Evolutionary conservation across 2,888 invertebrate species (phyloP), one percentile per base, ranked within the genome.

Genomic region (Lymantria monacha): DNA sequence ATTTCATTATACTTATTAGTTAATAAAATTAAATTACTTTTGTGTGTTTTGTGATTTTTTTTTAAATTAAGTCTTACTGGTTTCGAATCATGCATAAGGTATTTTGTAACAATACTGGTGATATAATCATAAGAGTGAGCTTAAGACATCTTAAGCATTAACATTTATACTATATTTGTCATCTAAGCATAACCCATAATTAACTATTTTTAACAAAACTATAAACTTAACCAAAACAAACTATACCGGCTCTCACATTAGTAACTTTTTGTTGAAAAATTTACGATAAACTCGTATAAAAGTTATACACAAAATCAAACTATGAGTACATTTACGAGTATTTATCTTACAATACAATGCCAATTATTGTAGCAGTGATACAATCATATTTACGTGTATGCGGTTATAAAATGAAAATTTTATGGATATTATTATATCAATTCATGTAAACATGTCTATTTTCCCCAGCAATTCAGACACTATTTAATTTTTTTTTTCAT

Each of bases 21-120:
- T 33, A 38, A 38, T 38, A 38, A n/a, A 38, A 38, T 7, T n/a
- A n/a, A 38, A 38, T 11, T 7, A 38, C n/a, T 38, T 38, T n/a
- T 38, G 7, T 8, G 3, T 2, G n/a, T 10, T 38, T 38, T 38
- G 38, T 38, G 38, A 38, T n/a, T 38, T 38, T 7, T 9, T 38
- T n/a, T 38, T 12, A n/a, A 38, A 38, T 38, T 12, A n/a, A 38
- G n/a, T n/a, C 38, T 10, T 12, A 49, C 31, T 31, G 9, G 10
- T 13, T 38, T 14, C 14, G 12, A 41, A 14, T 31, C 15, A 11
- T 40, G 14, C n/a, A 13, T 10, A 40, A 13, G 13, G 44, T 51
- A 54, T 48, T 52, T 51, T 30, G 43, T 48, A 52, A 48, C 45
- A 57, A 53, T 52, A 62, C 48, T 60, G 55, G 60, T 63, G 60